A percentile compares a stretch with the other conserved stretches of the same genome.
phyloP scores from a whole-genome alignment of 2,113 vertebrate species.

The Pyxicephalus adspersus region DNA sequence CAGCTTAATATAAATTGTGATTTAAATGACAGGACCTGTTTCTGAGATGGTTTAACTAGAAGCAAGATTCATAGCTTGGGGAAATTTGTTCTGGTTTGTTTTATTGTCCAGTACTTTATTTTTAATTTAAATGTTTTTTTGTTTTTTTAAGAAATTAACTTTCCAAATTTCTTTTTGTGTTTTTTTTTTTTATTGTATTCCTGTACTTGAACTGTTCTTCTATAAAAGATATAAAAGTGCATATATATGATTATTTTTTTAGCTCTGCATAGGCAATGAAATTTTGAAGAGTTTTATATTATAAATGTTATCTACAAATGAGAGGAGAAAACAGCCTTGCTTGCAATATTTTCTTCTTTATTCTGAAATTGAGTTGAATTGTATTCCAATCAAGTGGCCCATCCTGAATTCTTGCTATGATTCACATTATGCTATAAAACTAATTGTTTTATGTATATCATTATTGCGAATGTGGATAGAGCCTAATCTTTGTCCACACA shows the following conservation, averaged over 20 bases:
- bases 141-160: slow-evolving; percentile 17
- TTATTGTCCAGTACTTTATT: background rate
- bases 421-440: slow-evolving; percentile 14
- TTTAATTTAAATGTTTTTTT: background rate
- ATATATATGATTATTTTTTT: background rate
- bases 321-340: background rate
- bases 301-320: background rate
- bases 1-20: too few species aligned
- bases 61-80: too few species aligned
- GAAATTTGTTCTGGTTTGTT: background rate
- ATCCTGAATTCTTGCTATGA: slow-evolving; percentile 13
- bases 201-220: background rate
- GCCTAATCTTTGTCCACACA: background rate
- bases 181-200: background rate
- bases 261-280: background rate
- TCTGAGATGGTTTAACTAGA: too few species aligned
- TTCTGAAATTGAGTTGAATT: background rate
- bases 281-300: slow-evolving; percentile 6
- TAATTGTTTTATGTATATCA: slow-evolving; percentile 19
- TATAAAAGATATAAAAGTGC: slow-evolving; percentile 24
- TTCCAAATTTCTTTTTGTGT: slow-evolving; percentile 5
- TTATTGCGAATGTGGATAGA: background rate
- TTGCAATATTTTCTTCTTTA: background rate
- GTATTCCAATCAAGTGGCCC: background rate
- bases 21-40: too few species aligned